Evolutionary conservation across 2,888 invertebrate genomes (phyloP).

Genomic region (Agriopis marginaria): DNA sequence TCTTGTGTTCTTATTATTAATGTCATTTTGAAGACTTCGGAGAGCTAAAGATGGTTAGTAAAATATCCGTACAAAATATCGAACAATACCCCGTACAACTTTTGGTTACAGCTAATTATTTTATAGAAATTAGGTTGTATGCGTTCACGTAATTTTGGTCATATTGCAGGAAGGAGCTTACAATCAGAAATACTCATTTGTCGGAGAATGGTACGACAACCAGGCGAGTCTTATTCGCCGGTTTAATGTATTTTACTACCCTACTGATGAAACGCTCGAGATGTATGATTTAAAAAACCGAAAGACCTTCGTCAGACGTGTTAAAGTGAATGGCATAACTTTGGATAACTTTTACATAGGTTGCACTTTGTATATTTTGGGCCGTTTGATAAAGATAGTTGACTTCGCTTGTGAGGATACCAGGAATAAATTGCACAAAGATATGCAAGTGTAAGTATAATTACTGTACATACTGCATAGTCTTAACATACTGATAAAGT

Average conservation of each 20-base stretch:
- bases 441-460: slow-evolving; percentile 88
- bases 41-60: background rate
- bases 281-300: slow-evolving; percentile 89
- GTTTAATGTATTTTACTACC: slow-evolving; percentile 92
- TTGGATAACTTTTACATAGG: slow-evolving; percentile 91
- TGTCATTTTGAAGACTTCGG: too few relatives aligned
- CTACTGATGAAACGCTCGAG: slow-evolving; percentile 92
- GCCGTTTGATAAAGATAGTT: slow-evolving; percentile 90
- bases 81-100: too few relatives aligned
- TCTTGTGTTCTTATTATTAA: too few relatives aligned
- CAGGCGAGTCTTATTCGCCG: slow-evolving; percentile 90
- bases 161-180: slow-evolving; percentile 79
- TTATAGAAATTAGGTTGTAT: background rate
- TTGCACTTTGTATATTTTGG: slow-evolving; percentile 90
- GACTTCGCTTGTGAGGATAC: slow-evolving; percentile 91
- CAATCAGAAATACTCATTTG: slow-evolving; percentile 86
- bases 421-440: slow-evolving; percentile 86
- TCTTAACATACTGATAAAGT: too few relatives aligned
- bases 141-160: background rate
- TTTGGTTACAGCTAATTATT: background rate
- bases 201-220: slow-evolving; percentile 95
- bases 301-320: slow-evolving; percentile 89
- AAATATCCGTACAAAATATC: background rate
- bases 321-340: slow-evolving; percentile 88
- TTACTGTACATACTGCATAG: too few relatives aligned